Conservation (phyloP, 2,888 invertebrate genomes). For the Eupithecia abbreviata region DNA sequence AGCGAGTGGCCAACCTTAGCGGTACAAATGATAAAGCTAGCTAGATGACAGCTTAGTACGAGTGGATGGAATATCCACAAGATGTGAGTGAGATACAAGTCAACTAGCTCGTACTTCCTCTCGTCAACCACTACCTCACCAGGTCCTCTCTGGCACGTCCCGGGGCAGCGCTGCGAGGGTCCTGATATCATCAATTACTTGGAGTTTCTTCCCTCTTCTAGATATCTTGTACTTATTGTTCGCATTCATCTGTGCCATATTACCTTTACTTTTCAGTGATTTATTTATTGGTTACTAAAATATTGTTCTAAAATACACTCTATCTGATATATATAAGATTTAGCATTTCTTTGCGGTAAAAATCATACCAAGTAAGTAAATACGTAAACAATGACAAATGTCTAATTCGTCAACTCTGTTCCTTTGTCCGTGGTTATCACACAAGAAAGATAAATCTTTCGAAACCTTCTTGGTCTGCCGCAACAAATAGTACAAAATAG, state of each 20-base stretch:
- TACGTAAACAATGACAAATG: background rate
- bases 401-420: background rate
- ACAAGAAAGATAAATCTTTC: background rate
- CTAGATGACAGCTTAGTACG: no score
- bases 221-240: conserved; percentile 63
- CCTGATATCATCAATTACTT: conserved; percentile 64
- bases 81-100: no score
- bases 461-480: background rate
- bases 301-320: conserved; percentile 1
- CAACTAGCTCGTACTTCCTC: background rate
- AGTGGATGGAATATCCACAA: no score
- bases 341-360: background rate
- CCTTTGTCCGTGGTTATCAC: background rate
- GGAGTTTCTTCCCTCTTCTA: conserved; percentile 67
- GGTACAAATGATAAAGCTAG: no score
- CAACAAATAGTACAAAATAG: no score
- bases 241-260: conserved; percentile 11
- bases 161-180: conserved; percentile 67
- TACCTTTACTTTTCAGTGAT: conserved; percentile 1
- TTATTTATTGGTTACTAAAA: background rate
- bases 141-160: conserved; percentile 72
- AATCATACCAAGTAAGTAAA: background rate
- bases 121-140: conserved; percentile 52
- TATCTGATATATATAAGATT: background rate
- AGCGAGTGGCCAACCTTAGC: no score